Conservation (phyloP, 2,113 vertebrate genomes). For the Nesogale talazaci region DNA sequence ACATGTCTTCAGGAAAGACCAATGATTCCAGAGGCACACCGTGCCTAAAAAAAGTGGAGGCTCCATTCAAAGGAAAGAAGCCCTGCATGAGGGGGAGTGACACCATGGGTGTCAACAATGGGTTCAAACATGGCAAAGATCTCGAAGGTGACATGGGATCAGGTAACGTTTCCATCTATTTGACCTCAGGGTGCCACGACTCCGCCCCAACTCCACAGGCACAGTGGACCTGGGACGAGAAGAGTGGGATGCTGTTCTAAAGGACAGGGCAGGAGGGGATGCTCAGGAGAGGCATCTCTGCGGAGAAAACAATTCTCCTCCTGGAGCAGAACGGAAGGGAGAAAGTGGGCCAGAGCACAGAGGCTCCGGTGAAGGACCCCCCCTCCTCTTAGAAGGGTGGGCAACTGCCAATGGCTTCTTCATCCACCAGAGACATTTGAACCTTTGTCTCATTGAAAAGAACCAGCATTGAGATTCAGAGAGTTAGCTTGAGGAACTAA, state of each 20-base stretch:
- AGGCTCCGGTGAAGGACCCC: background rate
- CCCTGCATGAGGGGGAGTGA: background rate
- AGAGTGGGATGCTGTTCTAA: background rate
- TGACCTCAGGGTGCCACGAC: background rate
- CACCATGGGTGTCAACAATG: background rate
- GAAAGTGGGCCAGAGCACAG: background rate
- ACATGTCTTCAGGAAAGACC: background rate
- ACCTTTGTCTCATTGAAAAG: constrained; percentile 10
- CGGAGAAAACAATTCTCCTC: background rate
- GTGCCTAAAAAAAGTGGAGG: background rate
- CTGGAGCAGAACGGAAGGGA: too few relatives aligned
- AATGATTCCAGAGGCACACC: background rate
- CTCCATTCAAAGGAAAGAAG: background rate
- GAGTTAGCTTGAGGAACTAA: background rate
- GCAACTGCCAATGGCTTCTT: background rate
- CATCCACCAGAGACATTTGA: background rate
- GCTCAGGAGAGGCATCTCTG: background rate
- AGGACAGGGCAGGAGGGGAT: background rate
- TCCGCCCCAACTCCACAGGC: background rate
- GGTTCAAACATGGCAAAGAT: background rate
- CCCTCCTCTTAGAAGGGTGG: background rate
- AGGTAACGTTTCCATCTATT: background rate
- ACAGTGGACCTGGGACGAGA: background rate
- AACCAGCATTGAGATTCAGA: background rate
- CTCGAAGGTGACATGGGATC: background rate